These are phyloP conservation scores for Notothenia rossii DNA, from an alignment of 2,113 vertebrate species.

Conservation along the genomic window DNA sequence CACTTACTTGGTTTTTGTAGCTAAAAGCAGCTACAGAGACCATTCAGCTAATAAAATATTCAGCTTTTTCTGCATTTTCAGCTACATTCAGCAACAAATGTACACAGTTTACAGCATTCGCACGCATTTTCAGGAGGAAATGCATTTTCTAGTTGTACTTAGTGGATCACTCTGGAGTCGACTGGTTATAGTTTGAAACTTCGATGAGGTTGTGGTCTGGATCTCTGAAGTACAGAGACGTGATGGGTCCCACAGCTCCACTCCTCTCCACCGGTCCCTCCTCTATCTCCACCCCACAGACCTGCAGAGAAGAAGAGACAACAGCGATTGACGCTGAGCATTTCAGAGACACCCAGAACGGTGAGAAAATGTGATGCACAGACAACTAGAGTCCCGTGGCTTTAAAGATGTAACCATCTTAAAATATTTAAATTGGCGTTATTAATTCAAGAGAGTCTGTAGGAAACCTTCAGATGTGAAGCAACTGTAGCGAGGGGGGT, in stretches of 20 bases:
- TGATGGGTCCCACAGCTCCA: slow-evolving; percentile 88
- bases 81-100: too few relatives aligned
- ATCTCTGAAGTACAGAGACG: slow-evolving; percentile 91
- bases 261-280: slow-evolving; percentile 91
- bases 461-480: slow-evolving; percentile 86
- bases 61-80: too few relatives aligned
- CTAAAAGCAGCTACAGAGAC: too few relatives aligned
- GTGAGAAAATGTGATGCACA: neutral
- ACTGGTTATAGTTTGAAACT: slow-evolving; percentile 87
- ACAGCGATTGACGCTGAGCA: neutral
- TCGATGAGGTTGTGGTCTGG: slow-evolving; percentile 92
- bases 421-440: neutral
- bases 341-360: neutral
- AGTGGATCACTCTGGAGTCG: slow-evolving; percentile 23
- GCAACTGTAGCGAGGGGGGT: slow-evolving; percentile 83
- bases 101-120: too few relatives aligned
- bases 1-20: too few relatives aligned
- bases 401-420: neutral
- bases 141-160: too few relatives aligned
- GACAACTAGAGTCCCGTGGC: neutral
- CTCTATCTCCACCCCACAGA: slow-evolving; percentile 86
- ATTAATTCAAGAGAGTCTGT: neutral
- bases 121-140: too few relatives aligned
- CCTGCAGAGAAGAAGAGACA: slow-evolving; percentile 73
- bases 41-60: too few relatives aligned